Percentiles rank a stretch among this genome's conserved stretches.
phyloP scores from a whole-genome alignment of 23 tunicate species.

The Halocynthia aurantium region DNA sequence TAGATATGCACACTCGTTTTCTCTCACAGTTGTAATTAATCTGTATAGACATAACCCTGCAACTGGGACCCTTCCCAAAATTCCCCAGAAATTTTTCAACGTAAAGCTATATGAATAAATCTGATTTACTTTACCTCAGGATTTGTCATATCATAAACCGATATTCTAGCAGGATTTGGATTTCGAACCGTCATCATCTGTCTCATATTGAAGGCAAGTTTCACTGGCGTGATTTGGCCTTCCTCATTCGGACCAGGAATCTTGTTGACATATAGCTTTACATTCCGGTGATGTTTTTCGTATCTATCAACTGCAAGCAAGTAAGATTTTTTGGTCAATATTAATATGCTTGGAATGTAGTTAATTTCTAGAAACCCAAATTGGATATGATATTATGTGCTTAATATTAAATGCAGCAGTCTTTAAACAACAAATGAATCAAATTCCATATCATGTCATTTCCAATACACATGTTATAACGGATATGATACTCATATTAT shows the following conservation, averaged over 20 bases:
- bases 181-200: constrained; percentile 11
- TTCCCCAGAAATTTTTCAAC: too few relatives aligned
- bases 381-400: neutral
- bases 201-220: constrained; percentile 37
- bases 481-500: neutral
- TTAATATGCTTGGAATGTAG: too few relatives aligned
- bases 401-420: neutral
- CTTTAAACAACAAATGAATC: too few relatives aligned
- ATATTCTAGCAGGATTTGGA: constrained; percentile 59
- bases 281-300: constrained; percentile 33
- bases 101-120: neutral
- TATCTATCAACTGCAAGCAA: constrained; percentile 55
- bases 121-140: constrained; percentile 36
- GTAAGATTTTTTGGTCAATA: neutral
- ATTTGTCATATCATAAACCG: constrained; percentile 59
- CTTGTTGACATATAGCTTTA: constrained; percentile 41
- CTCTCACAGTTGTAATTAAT: too few relatives aligned
- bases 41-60: too few relatives aligned
- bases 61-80: too few relatives aligned
- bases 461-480: neutral
- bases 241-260: neutral
- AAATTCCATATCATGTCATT: neutral
- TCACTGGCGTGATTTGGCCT: neutral
- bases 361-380: too few relatives aligned
- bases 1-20: too few relatives aligned